Percentiles rank a stretch among this genome's conserved stretches.
Conservation (phyloP, 1,140 invertebrate species). For the Coboldia fuscipes region DNA sequence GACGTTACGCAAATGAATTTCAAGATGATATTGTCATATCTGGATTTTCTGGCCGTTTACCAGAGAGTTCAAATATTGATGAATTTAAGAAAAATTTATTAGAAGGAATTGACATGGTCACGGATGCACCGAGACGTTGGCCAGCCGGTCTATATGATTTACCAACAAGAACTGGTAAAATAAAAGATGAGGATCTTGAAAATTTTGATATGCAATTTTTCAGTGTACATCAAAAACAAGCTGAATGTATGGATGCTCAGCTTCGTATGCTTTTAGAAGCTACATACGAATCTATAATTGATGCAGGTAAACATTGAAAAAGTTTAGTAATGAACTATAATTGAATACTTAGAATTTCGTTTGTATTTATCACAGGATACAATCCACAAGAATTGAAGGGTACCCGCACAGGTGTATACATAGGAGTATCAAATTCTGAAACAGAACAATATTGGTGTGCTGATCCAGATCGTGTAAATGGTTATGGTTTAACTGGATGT, state of each 20-base stretch:
- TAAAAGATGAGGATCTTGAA: slow-evolving; percentile 73
- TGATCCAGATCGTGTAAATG: slow-evolving; percentile 57
- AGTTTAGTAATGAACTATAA: not conserved
- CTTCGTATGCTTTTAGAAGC: slow-evolving; percentile 74
- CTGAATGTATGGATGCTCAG: slow-evolving; percentile 89
- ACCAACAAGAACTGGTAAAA: slow-evolving; percentile 66
- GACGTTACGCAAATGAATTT: slow-evolving; percentile 8
- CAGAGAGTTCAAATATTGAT: slow-evolving; percentile 67
- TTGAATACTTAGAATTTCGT: slow-evolving; percentile 1
- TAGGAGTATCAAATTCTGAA: slow-evolving; percentile 72
- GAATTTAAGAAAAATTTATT: slow-evolving; percentile 77
- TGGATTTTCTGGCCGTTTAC: slow-evolving; percentile 76
- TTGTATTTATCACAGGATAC: slow-evolving; percentile 26
- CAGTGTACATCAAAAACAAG: slow-evolving; percentile 83
- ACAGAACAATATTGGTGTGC: slow-evolving; percentile 59
- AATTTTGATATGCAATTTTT: slow-evolving; percentile 88
- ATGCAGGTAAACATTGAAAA: slow-evolving; percentile 41
- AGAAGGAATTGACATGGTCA: slow-evolving; percentile 70
- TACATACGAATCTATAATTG: slow-evolving; percentile 87
- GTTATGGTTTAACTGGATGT: slow-evolving; percentile 84
- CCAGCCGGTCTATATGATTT: slow-evolving; percentile 51
- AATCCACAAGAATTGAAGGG: slow-evolving; percentile 64
- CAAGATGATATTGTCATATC: slow-evolving; percentile 67
- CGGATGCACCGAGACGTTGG: slow-evolving; percentile 69
- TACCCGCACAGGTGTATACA: slow-evolving; percentile 73